Conservation (phyloP, 2,888 invertebrate genomes). For the Chrysina gloriosa region DNA sequence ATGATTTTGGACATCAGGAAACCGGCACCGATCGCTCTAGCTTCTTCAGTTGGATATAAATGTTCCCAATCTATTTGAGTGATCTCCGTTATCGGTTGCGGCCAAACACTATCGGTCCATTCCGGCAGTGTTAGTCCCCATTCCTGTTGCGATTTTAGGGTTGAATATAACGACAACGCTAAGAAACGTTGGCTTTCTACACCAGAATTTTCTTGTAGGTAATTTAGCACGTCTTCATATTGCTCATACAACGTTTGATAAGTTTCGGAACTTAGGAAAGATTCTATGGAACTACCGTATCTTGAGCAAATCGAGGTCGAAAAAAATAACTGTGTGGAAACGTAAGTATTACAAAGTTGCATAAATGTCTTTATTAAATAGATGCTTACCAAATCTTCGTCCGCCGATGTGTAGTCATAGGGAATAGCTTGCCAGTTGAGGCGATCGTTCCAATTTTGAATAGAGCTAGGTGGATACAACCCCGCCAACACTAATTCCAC, state of each 20-base stretch:
- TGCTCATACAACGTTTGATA: not conserved
- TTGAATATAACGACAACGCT: not conserved
- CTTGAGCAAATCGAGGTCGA: not conserved
- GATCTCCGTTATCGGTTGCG: constrained; percentile 57
- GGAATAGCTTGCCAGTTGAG: constrained; percentile 37
- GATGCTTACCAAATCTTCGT: constrained; percentile 11
- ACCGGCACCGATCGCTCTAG: constrained; percentile 53
- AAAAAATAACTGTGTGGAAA: constrained; percentile 10
- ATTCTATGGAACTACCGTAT: not conserved
- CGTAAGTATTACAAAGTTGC: not conserved
- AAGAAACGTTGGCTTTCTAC: constrained; percentile 47
- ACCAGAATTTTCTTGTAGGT: constrained; percentile 23
- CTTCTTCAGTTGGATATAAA: constrained; percentile 56
- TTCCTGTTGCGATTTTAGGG: constrained; percentile 49
- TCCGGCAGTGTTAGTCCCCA: constrained; percentile 60
- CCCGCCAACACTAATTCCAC: constrained; percentile 73
- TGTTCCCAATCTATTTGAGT: constrained; percentile 59
- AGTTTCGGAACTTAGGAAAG: not conserved
- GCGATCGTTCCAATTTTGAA: constrained; percentile 58
- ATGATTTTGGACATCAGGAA: constrained; percentile 26
- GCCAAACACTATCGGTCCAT: constrained; percentile 62
- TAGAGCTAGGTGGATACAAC: constrained; percentile 70
- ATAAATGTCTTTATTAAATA: not conserved
- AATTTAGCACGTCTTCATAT: not conserved
- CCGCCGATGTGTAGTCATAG: not conserved